Evolutionary conservation across 2,113 vertebrate species (phyloP).

Genomic region (Rousettus leschenaultii): DNA sequence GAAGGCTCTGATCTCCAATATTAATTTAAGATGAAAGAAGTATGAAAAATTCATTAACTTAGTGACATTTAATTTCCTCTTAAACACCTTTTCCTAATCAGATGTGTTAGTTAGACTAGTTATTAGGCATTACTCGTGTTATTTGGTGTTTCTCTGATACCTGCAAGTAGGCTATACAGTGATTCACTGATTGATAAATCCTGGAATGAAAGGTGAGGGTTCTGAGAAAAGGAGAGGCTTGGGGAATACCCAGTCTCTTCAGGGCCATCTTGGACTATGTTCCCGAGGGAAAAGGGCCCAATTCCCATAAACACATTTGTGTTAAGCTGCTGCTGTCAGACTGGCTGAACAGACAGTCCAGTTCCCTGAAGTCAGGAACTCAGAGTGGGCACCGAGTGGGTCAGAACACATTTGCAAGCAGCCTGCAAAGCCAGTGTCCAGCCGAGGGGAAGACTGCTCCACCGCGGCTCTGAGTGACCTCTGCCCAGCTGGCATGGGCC

Average conservation of each 20-base stretch:
- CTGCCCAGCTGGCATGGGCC: background rate
- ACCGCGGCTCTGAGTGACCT: background rate
- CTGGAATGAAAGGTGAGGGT: background rate
- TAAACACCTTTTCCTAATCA: background rate
- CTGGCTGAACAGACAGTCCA: background rate
- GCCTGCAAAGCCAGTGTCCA: background rate
- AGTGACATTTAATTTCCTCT: background rate
- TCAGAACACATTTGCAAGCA: background rate
- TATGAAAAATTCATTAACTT: background rate
- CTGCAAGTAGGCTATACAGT: background rate
- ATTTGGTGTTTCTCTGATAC: background rate
- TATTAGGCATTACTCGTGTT: background rate
- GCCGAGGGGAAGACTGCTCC: background rate
- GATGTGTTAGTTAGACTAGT: background rate
- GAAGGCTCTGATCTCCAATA: background rate
- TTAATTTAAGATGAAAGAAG: background rate
- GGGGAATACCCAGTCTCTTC: background rate
- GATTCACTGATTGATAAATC: background rate
- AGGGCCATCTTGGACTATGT: background rate
- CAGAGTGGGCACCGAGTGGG: background rate
- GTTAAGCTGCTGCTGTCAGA: background rate
- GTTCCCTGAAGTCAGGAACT: background rate
- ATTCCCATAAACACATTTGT: background rate
- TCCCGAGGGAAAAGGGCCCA: background rate
- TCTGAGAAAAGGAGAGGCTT: background rate